These are phyloP conservation scores for Ondatra zibethicus DNA, from an alignment of 2,113 vertebrate genomes.

Conservation along the genomic window DNA sequence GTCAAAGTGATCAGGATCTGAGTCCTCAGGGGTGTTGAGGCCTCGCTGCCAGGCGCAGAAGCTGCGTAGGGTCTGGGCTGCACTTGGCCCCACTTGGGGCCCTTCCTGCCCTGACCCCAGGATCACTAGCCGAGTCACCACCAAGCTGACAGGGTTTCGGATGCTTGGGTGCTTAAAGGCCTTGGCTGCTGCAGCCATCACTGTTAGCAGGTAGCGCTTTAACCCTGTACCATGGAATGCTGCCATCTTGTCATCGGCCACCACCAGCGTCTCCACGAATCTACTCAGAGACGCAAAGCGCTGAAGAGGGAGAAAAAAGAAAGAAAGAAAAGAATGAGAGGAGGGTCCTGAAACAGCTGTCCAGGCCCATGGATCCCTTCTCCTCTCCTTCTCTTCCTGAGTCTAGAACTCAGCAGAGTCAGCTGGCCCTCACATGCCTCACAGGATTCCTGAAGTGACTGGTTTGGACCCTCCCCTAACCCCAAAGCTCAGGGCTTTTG, in stretches of 20 bases:
- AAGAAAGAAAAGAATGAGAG: neutral
- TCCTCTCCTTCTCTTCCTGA: constrained; percentile 23
- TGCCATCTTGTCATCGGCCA: constrained; percentile 86
- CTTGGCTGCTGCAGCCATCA: constrained; percentile 84
- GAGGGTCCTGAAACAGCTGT: neutral
- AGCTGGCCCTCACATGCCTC: neutral
- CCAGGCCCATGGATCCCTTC: neutral
- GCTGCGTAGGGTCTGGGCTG: constrained; percentile 84
- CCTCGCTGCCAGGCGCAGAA: constrained; percentile 87
- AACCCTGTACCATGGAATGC: constrained; percentile 83
- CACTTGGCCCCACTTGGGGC: constrained; percentile 82
- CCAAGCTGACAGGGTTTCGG: constrained; percentile 84
- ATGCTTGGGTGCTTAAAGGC: constrained; percentile 87
- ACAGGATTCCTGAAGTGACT: neutral
- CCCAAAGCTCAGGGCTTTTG: constrained; percentile 44
- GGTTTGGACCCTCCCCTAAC: constrained; percentile 1
- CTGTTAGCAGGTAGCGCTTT: constrained; percentile 85
- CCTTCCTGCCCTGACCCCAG: constrained; percentile 82
- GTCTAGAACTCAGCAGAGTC: constrained; percentile 44
- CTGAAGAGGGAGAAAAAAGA: constrained; percentile 51
- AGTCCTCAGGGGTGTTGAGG: constrained; percentile 83
- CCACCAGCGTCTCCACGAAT: constrained; percentile 87
- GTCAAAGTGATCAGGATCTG: constrained; percentile 86
- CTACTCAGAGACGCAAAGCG: constrained; percentile 85
- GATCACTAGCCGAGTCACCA: constrained; percentile 85